These are phyloP conservation scores for Shargacucullia verbasci DNA, from an alignment of 2,888 invertebrate genomes.

Conservation along the genomic window DNA sequence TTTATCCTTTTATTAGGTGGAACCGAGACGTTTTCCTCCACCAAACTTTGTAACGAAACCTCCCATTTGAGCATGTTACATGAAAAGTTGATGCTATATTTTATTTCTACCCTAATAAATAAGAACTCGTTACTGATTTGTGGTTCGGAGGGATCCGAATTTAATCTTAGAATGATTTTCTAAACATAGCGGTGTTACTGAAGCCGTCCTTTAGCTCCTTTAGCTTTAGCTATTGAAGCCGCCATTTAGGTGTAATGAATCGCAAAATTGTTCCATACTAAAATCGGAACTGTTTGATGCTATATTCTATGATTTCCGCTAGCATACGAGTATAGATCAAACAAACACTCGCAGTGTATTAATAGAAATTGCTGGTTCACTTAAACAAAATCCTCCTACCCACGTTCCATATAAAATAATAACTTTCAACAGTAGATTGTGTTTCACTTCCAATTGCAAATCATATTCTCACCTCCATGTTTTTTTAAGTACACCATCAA, in stretches of 20 bases:
- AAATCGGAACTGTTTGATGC: too few relatives aligned
- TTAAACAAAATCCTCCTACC: too few relatives aligned
- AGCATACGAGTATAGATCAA: slow-evolving; percentile 1
- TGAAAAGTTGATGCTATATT: slow-evolving; percentile 59
- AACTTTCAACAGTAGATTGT: neutral
- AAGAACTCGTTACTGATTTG: slow-evolving; percentile 55
- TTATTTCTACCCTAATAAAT: slow-evolving; percentile 61
- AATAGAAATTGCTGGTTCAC: too few relatives aligned
- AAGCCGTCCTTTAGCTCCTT: slow-evolving; percentile 22
- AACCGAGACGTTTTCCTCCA: slow-evolving; percentile 37
- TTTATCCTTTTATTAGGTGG: slow-evolving; percentile 42
- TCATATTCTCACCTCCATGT: slow-evolving; percentile 13
- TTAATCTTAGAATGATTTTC: slow-evolving; percentile 56
- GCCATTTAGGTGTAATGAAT: too few relatives aligned
- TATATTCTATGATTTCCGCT: slow-evolving; percentile 10
- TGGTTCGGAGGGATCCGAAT: slow-evolving; percentile 50
- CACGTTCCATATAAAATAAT: too few relatives aligned
- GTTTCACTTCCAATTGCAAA: slow-evolving; percentile 1
- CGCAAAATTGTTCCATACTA: slow-evolving; percentile 10
- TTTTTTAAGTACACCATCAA: slow-evolving; percentile 31
- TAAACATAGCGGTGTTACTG: slow-evolving; percentile 41
- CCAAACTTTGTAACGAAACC: slow-evolving; percentile 50
- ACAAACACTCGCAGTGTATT: too few relatives aligned
- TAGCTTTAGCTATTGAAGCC: slow-evolving; percentile 20
- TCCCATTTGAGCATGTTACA: slow-evolving; percentile 53